A percentile compares a stretch with the other conserved stretches of the same genome.
These are phyloP conservation scores for Riptortus pedestris DNA, from an alignment of 1,140 invertebrate species.

Conservation along the genomic window DNA sequence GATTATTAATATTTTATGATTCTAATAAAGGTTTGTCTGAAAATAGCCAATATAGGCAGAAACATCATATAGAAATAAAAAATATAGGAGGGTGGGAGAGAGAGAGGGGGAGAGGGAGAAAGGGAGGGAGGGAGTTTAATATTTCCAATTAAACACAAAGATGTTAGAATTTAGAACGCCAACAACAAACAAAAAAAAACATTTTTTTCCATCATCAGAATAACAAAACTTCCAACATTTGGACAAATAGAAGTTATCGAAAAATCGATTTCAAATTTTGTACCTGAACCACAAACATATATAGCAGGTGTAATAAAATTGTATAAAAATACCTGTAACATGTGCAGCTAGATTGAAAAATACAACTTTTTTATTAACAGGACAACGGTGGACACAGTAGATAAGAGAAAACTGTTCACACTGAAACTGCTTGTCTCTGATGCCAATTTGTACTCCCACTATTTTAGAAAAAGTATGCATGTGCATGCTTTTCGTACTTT, in stretches of 20 bases:
- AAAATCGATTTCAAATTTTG: no score
- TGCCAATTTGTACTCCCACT: constrained; percentile 9
- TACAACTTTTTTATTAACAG: background rate
- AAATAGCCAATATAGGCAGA: no score
- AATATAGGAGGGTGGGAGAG: no score
- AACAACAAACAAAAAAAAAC: background rate
- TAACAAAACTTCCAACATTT: background rate
- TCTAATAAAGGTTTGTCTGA: no score
- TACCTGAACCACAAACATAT: no score
- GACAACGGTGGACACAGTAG: background rate
- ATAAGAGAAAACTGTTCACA: constrained; percentile 4
- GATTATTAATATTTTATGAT: no score
- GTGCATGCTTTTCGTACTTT: constrained; percentile 10
- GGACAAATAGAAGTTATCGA: no score
- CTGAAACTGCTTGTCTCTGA: constrained; percentile 6
- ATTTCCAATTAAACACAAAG: background rate
- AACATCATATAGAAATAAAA: no score
- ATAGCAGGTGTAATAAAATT: no score
- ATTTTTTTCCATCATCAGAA: background rate
- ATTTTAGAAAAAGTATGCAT: constrained; percentile 16
- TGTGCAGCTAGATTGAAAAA: background rate
- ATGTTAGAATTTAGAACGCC: background rate
- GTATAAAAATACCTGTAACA: background rate
- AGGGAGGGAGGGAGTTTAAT: no score
- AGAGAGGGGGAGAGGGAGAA: no score